These are phyloP conservation scores for Rhinichthys klamathensis DNA, from an alignment of 2,113 vertebrate genomes.

Conservation along the genomic window DNA sequence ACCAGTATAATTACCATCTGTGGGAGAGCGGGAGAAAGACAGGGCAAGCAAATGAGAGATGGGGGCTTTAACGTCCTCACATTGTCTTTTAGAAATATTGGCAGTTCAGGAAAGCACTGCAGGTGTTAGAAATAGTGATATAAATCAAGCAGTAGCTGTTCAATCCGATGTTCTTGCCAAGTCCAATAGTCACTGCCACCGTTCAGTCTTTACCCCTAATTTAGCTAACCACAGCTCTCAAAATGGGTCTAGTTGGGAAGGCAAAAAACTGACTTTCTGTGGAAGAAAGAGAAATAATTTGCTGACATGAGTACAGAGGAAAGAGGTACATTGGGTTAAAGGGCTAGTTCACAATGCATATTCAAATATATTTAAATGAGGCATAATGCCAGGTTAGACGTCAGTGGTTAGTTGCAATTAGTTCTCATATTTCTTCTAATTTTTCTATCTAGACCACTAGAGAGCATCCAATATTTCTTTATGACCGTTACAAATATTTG, in stretches of 20 bases:
- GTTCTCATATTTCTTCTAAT: neutral
- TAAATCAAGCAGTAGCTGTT: neutral
- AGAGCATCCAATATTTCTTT: neutral
- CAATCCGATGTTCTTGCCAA: constrained; percentile 21
- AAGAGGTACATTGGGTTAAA: constrained; percentile 53
- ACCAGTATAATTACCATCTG: constrained; percentile 23
- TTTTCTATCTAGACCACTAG: neutral
- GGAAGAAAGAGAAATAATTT: constrained; percentile 48
- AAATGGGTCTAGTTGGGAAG: constrained; percentile 58
- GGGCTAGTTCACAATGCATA: constrained; percentile 23
- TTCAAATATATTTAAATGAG: neutral
- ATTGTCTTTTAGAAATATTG: neutral
- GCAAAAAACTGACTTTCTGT: constrained; percentile 22
- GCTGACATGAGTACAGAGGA: constrained; percentile 58
- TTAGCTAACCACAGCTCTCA: constrained; percentile 57
- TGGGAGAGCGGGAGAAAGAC: neutral
- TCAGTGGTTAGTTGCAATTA: neutral
- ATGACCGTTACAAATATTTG: neutral
- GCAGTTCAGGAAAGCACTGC: neutral
- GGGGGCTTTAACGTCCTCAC: neutral
- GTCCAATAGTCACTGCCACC: constrained; percentile 35
- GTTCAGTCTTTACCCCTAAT: constrained; percentile 35
- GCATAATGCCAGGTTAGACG: neutral
- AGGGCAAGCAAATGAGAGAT: neutral
- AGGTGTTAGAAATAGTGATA: constrained; percentile 22